phyloP scores from a whole-genome alignment of 1,140 invertebrate species.

The Epicauta chinensis region DNA sequence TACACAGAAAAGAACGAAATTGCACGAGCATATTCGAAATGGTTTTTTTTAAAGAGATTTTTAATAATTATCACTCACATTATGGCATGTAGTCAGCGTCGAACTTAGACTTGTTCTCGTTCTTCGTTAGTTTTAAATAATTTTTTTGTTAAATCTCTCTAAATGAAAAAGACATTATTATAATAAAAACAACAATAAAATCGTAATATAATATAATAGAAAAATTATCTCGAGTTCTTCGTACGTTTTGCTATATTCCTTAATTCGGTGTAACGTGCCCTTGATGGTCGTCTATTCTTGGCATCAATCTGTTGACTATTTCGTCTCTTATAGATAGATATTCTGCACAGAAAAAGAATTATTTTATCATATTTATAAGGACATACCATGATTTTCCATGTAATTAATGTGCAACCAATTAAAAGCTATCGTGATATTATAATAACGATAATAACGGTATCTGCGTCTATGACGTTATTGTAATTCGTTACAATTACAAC shows the following conservation, averaged over 20 bases:
- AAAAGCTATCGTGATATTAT: neutral
- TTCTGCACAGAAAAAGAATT: slow-evolving; percentile 30
- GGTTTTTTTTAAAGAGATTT: neutral
- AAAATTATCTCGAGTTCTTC: slow-evolving; percentile 24
- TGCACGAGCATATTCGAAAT: slow-evolving; percentile 3
- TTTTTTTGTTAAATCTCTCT: too few relatives aligned
- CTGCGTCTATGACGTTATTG: neutral
- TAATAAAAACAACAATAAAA: too few relatives aligned
- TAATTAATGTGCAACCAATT: neutral
- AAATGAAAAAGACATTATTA: too few relatives aligned
- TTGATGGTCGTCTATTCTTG: slow-evolving; percentile 24
- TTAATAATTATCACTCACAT: slow-evolving; percentile 3
- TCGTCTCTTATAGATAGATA: slow-evolving; percentile 34
- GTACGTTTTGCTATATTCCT: slow-evolving; percentile 24
- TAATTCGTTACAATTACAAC: too few relatives aligned
- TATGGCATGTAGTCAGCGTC: neutral
- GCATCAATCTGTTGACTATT: slow-evolving; percentile 18
- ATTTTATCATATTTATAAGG: neutral
- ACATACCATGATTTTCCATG: neutral
- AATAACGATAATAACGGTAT: neutral
- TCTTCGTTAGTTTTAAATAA: too few relatives aligned
- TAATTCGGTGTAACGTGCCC: slow-evolving; percentile 34
- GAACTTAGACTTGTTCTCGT: too few relatives aligned
- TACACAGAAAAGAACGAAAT: neutral
- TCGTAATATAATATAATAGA: too few relatives aligned